Evolutionary conservation across 2,888 invertebrate genomes (phyloP), one percentile per base, ranked within the genome.

Genomic region (Neelides folsomi): DNA sequence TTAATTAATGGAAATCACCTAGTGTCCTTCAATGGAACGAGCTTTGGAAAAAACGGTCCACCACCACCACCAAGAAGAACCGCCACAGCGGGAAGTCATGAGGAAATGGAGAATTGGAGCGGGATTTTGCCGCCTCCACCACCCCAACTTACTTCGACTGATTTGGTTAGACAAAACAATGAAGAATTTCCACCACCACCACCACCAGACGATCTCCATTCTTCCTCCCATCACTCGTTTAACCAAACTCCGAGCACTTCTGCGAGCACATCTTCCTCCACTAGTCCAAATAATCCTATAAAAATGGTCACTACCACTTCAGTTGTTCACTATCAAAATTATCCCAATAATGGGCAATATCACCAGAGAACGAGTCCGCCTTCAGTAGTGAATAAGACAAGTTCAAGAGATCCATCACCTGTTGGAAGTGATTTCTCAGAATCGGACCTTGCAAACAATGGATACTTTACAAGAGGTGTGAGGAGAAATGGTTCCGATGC

Each of bases 401-500:
- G 52, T 36, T 49, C 55, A 15, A 43, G 64, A 12, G 62, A 64
- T 49, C 64, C 62, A 3, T 60, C 60, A 9, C 62, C 64, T 8
- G 58, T 57, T 27, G 58, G 55, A 10, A 54, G 56, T 51, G 62
- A 63, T 34, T 52, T 54, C 34, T 54, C 56, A 16, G 63, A 63
- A 47, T 45, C 55, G 38, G 55, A 56, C 48, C 45, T 58, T 38
- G 48, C 52, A n/a, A 52, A 51, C 35, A 54, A 52, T 52, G 55
- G 52, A 8, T 53, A 58, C 44, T 35, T 59, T 13, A 54, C 58
- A 15, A 49, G 58, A 39, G 64, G 64, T 8, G 64, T 64, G 6
- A 47, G 77, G 67, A 74, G 84, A 58, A 83, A 83, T 62, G 84
- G 84, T 40, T 84, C 83, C 64, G 84, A 84, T 71, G 83, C 84